Base-by-base conservation (phyloP, 2,113 vertebrate genomes). In the Entomyzon cyanotis region DNA sequence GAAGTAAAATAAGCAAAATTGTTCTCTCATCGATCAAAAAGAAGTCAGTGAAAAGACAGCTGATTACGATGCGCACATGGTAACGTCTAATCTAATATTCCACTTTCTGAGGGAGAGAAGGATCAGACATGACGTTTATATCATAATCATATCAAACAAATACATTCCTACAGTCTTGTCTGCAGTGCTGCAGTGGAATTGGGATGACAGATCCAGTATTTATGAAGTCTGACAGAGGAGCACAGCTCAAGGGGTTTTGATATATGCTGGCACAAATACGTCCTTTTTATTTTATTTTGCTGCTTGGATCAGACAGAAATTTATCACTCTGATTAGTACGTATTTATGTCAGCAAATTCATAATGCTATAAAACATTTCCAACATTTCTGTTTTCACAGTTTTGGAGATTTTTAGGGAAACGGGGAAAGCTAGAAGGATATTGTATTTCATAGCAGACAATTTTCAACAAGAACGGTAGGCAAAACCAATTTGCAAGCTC, bases 271-370 rank as follows among this genome's bases (percentile, higher is more conserved):
- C 75, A 96, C 41, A 93, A 84, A 70, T 73, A 55, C 10, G 31
- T 68, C 71, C 93, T 93, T 85, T 92, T 95, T 95, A 90, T 94
- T 97, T 94, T 83, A 88, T 87, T 92, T 96, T 95, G 37, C 75
- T 93, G 88, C 87, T 94, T 88, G 46, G 47, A 65, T 94, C 78
- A 95, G 87, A 95, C 67, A 95, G 89, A 91, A 95, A 97, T 96
- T 84, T 92, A 79, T 97, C 94, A 96, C 79, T 94, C 84, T 96
- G 92, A 96, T 97, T 95, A 95, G 93, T 89, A 82, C 73, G 7
- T 95, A 97, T 91, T 97, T 95, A 95, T 95, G 83, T 95, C 96
- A 97, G 74, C 73, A 91, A 87, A 95, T 92, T 91, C 87, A 78
- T 86, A 94, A 95, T 73, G 50, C 37, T 95, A 84, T 88, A 97